phyloP scores from a whole-genome alignment of 2,113 vertebrate species.

The Vidua macroura region DNA sequence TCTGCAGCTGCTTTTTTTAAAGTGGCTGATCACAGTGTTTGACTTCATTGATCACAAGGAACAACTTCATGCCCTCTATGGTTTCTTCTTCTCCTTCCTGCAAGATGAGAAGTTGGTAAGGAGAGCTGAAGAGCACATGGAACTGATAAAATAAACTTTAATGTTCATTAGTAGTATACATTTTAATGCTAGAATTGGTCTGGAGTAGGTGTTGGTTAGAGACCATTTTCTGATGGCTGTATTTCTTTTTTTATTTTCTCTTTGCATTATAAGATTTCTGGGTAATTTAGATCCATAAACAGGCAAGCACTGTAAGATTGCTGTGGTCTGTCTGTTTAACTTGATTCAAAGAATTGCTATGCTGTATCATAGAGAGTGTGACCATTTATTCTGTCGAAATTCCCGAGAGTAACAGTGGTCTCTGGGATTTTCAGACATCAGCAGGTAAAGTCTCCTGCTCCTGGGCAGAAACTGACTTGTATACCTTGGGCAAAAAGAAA shows the following conservation, averaged over 20 bases:
- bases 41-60: conserved; percentile 90
- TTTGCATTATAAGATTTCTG: background rate
- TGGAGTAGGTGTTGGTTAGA: background rate
- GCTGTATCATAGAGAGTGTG: background rate
- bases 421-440: background rate
- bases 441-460: background rate
- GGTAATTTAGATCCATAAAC: background rate
- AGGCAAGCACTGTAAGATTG: background rate
- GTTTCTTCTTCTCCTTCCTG: conserved; percentile 89
- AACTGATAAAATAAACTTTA: background rate
- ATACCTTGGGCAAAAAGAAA: background rate
- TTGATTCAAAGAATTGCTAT: background rate
- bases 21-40: conserved; percentile 91
- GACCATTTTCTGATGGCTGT: background rate
- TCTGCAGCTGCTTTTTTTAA: conserved; percentile 85
- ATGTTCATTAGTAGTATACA: background rate
- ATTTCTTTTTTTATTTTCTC: background rate
- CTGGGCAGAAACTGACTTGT: background rate
- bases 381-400: background rate
- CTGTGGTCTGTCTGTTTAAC: background rate
- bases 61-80: conserved; percentile 84
- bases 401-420: background rate
- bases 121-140: background rate
- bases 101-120: conserved; percentile 87
- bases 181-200: background rate